A percentile compares a stretch with the other conserved stretches of the same genome.
These are phyloP conservation scores for Aurelia coerulea DNA, from an alignment of 30 jellyfish, hydroid and myxozoan genomes.

Conservation along the genomic window DNA sequence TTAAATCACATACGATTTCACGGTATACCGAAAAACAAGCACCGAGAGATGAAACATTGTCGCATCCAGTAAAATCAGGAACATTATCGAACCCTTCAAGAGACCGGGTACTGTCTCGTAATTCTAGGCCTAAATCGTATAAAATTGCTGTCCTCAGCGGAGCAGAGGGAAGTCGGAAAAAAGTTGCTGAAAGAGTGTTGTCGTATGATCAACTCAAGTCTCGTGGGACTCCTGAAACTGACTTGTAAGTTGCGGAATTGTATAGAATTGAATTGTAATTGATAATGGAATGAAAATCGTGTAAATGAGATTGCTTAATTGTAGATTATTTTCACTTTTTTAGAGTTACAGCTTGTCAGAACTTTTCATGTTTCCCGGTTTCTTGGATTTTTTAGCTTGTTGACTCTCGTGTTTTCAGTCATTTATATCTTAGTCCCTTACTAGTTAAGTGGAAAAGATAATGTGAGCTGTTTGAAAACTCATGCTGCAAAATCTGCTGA, in stretches of 20 bases:
- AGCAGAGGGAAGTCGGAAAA: conserved; percentile 17
- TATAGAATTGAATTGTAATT: too few relatives aligned
- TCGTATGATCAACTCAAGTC: conserved; percentile 32
- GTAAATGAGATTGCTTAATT: too few relatives aligned
- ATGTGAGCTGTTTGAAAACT: too few relatives aligned
- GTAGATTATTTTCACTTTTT: too few relatives aligned
- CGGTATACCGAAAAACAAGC: background rate
- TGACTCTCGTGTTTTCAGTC: too few relatives aligned
- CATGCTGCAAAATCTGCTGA: too few relatives aligned
- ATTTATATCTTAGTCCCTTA: too few relatives aligned
- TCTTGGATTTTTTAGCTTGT: too few relatives aligned
- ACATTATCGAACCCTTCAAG: conserved; percentile 46
- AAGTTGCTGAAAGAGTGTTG: conserved; percentile 38
- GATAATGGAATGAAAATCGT: too few relatives aligned
- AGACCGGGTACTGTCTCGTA: conserved; percentile 58
- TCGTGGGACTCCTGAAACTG: conserved; percentile 65
- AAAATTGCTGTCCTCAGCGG: conserved; percentile 69
- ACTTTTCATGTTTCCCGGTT: too few relatives aligned
- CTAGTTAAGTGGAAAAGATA: too few relatives aligned
- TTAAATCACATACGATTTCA: conserved; percentile 3
- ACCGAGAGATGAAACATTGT: background rate
- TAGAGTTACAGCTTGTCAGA: too few relatives aligned
- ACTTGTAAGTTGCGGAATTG: conserved; percentile 13
- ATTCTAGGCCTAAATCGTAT: conserved; percentile 76
- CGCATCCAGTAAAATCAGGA: conserved; percentile 20